Evolutionary conservation across 2,797 vertebrate genomes (phyloP).

Genomic region (Trachurus trachurus): DNA sequence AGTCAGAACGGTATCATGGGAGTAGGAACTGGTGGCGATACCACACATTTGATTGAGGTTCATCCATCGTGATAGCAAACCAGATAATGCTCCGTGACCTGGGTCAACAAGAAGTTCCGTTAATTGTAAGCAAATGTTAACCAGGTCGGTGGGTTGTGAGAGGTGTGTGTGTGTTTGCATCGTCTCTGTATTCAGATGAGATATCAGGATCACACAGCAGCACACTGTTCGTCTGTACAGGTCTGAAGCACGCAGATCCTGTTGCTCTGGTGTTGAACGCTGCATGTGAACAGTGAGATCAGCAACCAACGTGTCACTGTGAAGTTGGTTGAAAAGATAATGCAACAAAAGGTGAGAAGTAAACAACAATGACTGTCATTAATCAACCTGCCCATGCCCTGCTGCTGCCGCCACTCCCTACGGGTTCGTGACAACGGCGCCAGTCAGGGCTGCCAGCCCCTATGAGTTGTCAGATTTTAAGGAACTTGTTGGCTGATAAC

Average conservation of each 20-base stretch:
- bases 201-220: constrained; percentile 30
- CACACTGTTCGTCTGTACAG: constrained; percentile 2
- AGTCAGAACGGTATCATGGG: background rate
- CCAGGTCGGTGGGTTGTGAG: background rate
- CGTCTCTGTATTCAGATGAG: constrained; percentile 24
- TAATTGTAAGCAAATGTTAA: background rate
- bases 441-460: constrained; percentile 65
- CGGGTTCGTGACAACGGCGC: constrained; percentile 54
- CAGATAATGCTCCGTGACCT: too few relatives aligned
- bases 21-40: background rate
- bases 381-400: constrained; percentile 76
- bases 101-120: background rate
- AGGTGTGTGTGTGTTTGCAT: background rate
- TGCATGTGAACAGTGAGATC: constrained; percentile 43
- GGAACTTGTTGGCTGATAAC: constrained; percentile 63
- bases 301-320: constrained; percentile 53
- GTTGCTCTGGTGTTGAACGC: constrained; percentile 53
- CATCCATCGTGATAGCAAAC: background rate
- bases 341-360: constrained; percentile 76
- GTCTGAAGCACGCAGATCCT: constrained; percentile 61
- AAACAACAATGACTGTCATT: constrained; percentile 76
- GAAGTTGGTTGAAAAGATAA: constrained; percentile 65
- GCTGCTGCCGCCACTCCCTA: constrained; percentile 67
- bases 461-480: constrained; percentile 69
- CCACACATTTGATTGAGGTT: background rate